phyloP scores from a whole-genome alignment of 2,113 vertebrate species.

The Alethe diademata region DNA sequence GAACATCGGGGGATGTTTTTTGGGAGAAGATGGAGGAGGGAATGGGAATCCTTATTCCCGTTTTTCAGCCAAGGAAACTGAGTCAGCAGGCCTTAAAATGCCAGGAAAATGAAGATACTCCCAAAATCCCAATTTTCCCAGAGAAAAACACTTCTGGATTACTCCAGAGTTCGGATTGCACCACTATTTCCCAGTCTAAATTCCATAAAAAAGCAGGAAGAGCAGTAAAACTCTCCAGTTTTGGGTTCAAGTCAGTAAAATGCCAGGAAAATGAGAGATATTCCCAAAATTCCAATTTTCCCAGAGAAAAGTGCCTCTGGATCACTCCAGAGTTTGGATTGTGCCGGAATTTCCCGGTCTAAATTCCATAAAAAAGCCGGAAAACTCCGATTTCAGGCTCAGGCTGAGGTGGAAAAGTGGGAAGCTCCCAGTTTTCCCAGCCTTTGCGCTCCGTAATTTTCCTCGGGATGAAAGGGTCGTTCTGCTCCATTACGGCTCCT shows the following conservation, averaged over 20 bases:
- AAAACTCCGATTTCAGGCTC: not conserved
- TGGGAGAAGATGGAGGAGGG: no score
- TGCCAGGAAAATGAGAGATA: not conserved
- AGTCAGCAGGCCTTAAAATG: not conserved
- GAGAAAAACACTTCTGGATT: not conserved
- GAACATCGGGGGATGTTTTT: no score
- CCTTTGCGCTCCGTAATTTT: constrained; percentile 38
- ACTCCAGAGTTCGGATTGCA: not conserved
- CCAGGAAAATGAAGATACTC: not conserved
- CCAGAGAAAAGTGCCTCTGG: not conserved
- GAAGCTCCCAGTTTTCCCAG: not conserved
- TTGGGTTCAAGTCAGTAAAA: no score
- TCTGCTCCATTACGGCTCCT: not conserved
- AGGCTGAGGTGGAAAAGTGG: not conserved
- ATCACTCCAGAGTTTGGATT: not conserved
- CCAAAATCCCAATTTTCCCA: not conserved
- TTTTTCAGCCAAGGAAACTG: not conserved
- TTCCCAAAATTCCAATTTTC: not conserved
- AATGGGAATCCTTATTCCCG: not conserved
- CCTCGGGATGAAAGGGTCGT: constrained; percentile 30
- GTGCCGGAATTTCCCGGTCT: not conserved
- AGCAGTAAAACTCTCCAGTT: not conserved
- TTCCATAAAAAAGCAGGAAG: not conserved
- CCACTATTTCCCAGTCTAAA: not conserved
- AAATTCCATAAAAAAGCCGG: not conserved